Evolutionary conservation across 1,140 invertebrate genomes (phyloP), one percentile per base, ranked within the genome.

Genomic region (Uloborus diversus): DNA sequence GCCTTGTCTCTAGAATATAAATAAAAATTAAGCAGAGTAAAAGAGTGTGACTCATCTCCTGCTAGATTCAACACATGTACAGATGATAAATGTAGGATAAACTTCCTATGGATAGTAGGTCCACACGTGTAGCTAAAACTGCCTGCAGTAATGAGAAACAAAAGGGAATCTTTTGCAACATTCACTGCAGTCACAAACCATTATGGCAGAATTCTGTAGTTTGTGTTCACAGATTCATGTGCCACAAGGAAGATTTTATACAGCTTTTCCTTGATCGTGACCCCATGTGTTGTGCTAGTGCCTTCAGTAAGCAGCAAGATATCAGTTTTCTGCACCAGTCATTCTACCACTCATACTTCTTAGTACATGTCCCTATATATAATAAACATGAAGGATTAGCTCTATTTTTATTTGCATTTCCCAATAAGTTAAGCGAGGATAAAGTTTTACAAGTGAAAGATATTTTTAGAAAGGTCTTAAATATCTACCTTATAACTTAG

Each of bases 1-100:
- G 78, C 85, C 86, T 79, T 88, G 87, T 83, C 85, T 84, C 9
- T 85, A 84, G 42, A 82, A 32, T 69, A 68, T 27, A 68, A 59
- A 68, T 28, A 27, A 61, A 69, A 57, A 25, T 30, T n/a, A 42
- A 42, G 7, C 17, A 42, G 7, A 42, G 17, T 7, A 42, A 17
- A 42, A 17, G 17, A 42, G 23, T 75, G 42, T 42, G 53, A 37
- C 76, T 79, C 32, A 37, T 78, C 61, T 78, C 61, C 53, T 79
- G 51, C 64, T 68, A 79, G 64, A 79, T 27, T 56, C 76, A 79
- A 69, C 76, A 68, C 42, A 32, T 49, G 76, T 79, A 79, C 37
- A 79, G 64, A 66, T 42, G 47, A 66, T 28, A 27, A 32, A 61
- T 23, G 42, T 78, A 78, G 73, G 73, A 66, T 78, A 78, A 7